Evolutionary conservation across 2,113 vertebrate genomes (phyloP).

Genomic region (Melanerpes formicivorus): DNA sequence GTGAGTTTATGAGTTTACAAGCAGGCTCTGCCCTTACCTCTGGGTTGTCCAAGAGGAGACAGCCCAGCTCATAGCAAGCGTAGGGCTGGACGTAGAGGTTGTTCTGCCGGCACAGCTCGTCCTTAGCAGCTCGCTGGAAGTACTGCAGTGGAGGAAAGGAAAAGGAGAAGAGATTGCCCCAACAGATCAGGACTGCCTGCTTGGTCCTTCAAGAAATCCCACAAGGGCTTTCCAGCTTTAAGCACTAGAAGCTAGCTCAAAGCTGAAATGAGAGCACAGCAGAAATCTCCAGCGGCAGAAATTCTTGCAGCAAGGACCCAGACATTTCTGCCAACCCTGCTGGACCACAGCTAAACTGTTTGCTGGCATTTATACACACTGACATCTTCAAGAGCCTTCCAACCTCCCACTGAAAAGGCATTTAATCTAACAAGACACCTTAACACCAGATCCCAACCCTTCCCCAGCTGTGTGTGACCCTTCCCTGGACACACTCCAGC

Average conservation of each 20-base stretch:
- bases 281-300: not conserved
- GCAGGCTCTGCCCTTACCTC: conserved; percentile 79
- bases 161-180: not conserved
- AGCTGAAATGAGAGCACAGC: not conserved
- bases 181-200: not conserved
- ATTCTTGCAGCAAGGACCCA: not conserved
- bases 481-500: too few species aligned
- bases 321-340: not conserved
- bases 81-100: conserved; percentile 94
- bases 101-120: conserved; percentile 86
- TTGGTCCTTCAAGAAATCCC: not conserved
- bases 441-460: not conserved
- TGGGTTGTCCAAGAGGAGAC: conserved; percentile 88
- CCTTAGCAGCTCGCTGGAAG: conserved; percentile 90
- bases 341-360: not conserved
- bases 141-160: conserved; percentile 75
- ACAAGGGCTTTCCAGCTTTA: not conserved
- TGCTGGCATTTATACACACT: not conserved
- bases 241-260: not conserved
- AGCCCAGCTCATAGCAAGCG: conserved; percentile 96
- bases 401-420: not conserved
- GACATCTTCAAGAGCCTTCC: not conserved
- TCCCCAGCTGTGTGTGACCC: too few species aligned
- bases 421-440: not conserved
- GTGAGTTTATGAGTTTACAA: not conserved